Conservation (phyloP, 2,797 vertebrate genomes). For the Heliangelus exortis region DNA sequence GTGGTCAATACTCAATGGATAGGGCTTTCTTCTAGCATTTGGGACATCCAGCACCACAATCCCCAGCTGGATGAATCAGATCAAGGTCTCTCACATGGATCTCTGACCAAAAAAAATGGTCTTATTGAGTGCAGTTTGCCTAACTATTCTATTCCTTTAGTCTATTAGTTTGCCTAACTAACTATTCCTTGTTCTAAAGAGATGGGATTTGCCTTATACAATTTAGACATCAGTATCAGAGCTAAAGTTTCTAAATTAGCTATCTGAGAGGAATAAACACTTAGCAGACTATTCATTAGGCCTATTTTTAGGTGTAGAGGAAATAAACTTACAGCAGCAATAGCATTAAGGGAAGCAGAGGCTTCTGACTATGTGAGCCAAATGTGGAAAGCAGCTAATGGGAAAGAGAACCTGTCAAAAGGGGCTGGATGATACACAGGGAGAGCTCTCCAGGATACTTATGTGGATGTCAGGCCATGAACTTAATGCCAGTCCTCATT, state of each 20-base stretch:
- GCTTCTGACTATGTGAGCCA: background rate
- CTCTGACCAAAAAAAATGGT: fast-evolving
- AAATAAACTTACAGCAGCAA: background rate
- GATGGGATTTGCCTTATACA: background rate
- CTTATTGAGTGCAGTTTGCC: background rate
- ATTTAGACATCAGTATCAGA: background rate
- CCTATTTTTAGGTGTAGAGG: background rate
- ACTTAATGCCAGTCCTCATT: background rate
- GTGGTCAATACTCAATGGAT: fast-evolving
- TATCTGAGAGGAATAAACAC: background rate
- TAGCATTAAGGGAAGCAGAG: background rate
- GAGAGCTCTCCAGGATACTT: background rate
- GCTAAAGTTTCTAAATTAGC: background rate
- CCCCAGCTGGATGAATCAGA: background rate
- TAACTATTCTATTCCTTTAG: too few species aligned
- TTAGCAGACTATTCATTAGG: background rate
- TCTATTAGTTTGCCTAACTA: too few species aligned
- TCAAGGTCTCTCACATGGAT: background rate
- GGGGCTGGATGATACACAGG: background rate
- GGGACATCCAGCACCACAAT: background rate
- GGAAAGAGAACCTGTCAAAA: background rate
- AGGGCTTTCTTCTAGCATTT: background rate
- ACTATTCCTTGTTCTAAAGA: background rate
- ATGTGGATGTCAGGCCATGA: background rate
- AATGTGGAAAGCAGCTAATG: background rate